A percentile compares a stretch with the other conserved stretches of the same genome.
These are phyloP conservation scores for Laothoe populi DNA, from an alignment of 2,888 invertebrate species.

Conservation along the genomic window DNA sequence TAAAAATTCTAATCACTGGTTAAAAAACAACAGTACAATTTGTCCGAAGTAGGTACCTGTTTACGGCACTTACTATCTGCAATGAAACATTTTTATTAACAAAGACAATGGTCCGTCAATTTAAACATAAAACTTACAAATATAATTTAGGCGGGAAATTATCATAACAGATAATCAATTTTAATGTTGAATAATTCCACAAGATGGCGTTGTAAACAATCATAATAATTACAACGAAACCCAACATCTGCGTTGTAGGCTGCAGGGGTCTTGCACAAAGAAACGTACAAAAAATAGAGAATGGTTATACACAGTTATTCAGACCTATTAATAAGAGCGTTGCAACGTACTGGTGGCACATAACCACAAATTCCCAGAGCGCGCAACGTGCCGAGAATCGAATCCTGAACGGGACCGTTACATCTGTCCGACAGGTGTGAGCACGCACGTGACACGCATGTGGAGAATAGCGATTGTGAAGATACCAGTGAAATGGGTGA, in stretches of 20 bases:
- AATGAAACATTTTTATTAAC: no score
- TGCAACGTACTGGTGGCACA: slow-evolving; percentile 21
- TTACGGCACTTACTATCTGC: no score
- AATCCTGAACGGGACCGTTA: slow-evolving; percentile 44
- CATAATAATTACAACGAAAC: not conserved
- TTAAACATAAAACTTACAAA: no score
- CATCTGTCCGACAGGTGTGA: slow-evolving; percentile 48
- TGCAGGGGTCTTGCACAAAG: not conserved
- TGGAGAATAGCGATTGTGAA: slow-evolving; percentile 25
- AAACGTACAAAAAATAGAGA: not conserved
- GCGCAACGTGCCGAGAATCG: slow-evolving; percentile 28
- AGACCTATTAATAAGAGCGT: slow-evolving; percentile 6
- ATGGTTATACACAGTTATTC: slow-evolving; percentile 2
- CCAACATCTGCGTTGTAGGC: not conserved
- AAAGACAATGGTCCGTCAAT: no score
- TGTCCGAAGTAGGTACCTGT: no score
- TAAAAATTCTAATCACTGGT: no score
- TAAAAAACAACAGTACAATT: no score
- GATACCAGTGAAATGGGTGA: slow-evolving; percentile 10
- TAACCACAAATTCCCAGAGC: slow-evolving; percentile 26
- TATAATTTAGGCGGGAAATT: no score
- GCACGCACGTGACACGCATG: slow-evolving; percentile 22
- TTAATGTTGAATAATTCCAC: no score
- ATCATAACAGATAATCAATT: no score
- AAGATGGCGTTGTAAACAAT: not conserved